Percentiles rank a stretch among this genome's conserved stretches.
Evolutionary conservation across 2,888 invertebrate species (phyloP).

Genomic region (Tipula vernalis): DNA sequence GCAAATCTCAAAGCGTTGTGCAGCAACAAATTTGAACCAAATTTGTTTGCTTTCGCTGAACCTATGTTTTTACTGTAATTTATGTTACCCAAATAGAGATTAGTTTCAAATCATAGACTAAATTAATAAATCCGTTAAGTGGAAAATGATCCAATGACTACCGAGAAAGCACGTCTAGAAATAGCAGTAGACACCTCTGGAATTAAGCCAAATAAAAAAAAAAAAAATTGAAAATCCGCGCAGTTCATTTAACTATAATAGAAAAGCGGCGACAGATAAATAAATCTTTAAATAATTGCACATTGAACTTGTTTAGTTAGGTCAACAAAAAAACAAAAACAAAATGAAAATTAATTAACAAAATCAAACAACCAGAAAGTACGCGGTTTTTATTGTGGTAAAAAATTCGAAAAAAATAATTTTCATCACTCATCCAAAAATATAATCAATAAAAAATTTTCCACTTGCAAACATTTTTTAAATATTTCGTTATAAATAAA

Average conservation of each 20-base stretch:
- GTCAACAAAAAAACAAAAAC: background rate
- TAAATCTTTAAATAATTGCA: background rate
- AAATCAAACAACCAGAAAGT: background rate
- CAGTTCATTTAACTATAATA: background rate
- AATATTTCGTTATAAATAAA: background rate
- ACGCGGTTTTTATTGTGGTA: background rate
- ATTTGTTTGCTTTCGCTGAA: too few species aligned
- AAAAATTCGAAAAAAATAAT: background rate
- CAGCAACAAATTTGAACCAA: too few species aligned
- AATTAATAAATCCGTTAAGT: too few species aligned
- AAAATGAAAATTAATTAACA: background rate
- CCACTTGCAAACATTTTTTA: background rate
- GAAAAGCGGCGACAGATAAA: background rate
- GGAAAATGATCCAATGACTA: too few species aligned
- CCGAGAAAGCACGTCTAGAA: too few species aligned
- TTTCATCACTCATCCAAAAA: background rate
- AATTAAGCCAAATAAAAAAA: too few species aligned
- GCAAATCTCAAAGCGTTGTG: too few species aligned
- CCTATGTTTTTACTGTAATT: too few species aligned
- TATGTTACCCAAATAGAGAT: too few species aligned
- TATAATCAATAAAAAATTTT: background rate
- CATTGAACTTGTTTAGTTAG: background rate
- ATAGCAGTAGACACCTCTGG: too few species aligned
- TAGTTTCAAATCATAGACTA: too few species aligned
- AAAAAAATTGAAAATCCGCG: too few species aligned